Evolutionary conservation across 2,797 vertebrate genomes (phyloP).

Genomic region (Petrocephalus schoutedeni): DNA sequence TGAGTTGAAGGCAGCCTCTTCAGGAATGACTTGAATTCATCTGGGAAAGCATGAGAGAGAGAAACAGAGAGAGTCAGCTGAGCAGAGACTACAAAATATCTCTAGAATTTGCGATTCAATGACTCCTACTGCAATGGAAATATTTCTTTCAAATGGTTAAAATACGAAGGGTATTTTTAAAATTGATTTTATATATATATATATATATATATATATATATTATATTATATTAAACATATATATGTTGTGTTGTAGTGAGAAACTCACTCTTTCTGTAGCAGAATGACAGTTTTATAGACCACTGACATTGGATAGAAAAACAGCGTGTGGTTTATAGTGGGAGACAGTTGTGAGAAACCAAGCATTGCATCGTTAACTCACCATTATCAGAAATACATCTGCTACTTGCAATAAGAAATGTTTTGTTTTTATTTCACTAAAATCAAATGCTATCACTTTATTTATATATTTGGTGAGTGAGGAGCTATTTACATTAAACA

Average conservation of each 20-base stretch:
- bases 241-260: neutral
- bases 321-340: neutral
- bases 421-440: neutral
- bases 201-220: neutral
- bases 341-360: neutral
- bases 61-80: neutral
- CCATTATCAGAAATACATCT: too few relatives aligned
- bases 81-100: neutral
- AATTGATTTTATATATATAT: too few relatives aligned
- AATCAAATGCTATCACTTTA: neutral
- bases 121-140: neutral
- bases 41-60: constrained; percentile 54
- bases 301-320: neutral
- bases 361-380: neutral
- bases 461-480: neutral
- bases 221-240: neutral
- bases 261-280: neutral
- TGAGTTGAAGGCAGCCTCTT: constrained; percentile 93
- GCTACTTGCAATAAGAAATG: neutral
- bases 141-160: neutral
- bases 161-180: neutral
- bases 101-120: neutral
- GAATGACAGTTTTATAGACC: neutral
- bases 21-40: constrained; percentile 98
- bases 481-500: neutral